These are phyloP conservation scores for Menura novaehollandiae DNA, from an alignment of 2,113 vertebrate genomes.

Conservation along the genomic window DNA sequence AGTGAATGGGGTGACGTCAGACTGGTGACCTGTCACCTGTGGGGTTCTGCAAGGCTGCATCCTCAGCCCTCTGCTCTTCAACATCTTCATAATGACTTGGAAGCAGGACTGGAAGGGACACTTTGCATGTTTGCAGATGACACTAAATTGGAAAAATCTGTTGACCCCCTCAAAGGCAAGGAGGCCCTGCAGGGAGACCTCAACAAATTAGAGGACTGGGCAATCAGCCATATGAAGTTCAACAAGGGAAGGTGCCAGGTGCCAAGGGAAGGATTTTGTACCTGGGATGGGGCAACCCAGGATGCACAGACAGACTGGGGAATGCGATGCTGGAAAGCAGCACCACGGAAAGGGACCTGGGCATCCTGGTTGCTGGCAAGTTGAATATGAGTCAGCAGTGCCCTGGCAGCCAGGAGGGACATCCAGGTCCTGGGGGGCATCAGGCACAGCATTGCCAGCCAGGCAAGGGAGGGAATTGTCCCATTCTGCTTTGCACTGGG, in stretches of 20 bases:
- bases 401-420: neutral
- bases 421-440: neutral
- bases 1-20: neutral
- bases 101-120: neutral
- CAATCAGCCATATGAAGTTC: neutral
- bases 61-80: neutral
- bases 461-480: neutral
- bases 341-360: neutral
- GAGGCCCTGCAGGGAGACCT: neutral
- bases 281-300: neutral
- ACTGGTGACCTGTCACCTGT: neutral
- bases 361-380: neutral
- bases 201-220: neutral
- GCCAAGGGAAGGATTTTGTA: neutral
- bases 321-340: neutral
- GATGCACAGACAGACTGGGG: accelerated
- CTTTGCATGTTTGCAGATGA: neutral
- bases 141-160: neutral
- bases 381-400: neutral
- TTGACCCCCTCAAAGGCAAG: neutral
- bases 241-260: neutral
- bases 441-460: accelerated
- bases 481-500: neutral
- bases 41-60: neutral
- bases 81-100: neutral